Percentiles rank a stretch among this genome's conserved stretches.
These are phyloP conservation scores for Oscheius sp. DNA, from an alignment of 1,140 invertebrate species.

Conservation along the genomic window DNA sequence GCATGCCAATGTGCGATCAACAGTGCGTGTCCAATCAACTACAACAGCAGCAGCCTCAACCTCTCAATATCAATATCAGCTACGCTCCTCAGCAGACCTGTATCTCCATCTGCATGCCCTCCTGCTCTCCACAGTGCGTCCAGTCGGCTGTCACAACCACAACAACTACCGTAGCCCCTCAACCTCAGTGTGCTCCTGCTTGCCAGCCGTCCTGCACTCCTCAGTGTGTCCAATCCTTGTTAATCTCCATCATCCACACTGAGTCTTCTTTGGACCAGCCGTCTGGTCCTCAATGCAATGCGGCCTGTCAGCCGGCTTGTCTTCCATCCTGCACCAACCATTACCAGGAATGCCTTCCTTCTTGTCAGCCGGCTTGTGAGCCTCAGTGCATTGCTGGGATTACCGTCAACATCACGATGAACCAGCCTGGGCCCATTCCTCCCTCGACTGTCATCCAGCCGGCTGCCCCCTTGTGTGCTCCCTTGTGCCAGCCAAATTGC, in stretches of 20 bases:
- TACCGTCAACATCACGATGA: slow-evolving; percentile 9
- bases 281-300: slow-evolving; percentile 7
- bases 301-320: slow-evolving; percentile 22
- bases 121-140: too few species aligned
- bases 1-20: not conserved
- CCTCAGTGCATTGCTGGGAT: slow-evolving; percentile 1
- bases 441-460: not conserved
- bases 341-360: slow-evolving; percentile 13
- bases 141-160: too few species aligned
- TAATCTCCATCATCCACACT: slow-evolving; percentile 25
- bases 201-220: slow-evolving; percentile 25
- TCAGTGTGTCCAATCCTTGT: slow-evolving; percentile 18
- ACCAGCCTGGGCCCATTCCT: too few species aligned
- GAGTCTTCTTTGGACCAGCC: slow-evolving; percentile 15
- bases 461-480: not conserved
- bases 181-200: not conserved
- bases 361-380: slow-evolving; percentile 27
- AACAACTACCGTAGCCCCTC: slow-evolving; percentile 3
- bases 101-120: too few species aligned
- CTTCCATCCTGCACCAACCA: slow-evolving; percentile 19
- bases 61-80: not conserved
- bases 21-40: not conserved
- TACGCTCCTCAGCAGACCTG: too few species aligned
- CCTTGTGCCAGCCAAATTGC: slow-evolving; percentile 11
- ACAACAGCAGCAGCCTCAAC: too few species aligned